Evolutionary conservation across 2,113 vertebrate species (phyloP).

Genomic region (Xiphophorus maculatus): DNA sequence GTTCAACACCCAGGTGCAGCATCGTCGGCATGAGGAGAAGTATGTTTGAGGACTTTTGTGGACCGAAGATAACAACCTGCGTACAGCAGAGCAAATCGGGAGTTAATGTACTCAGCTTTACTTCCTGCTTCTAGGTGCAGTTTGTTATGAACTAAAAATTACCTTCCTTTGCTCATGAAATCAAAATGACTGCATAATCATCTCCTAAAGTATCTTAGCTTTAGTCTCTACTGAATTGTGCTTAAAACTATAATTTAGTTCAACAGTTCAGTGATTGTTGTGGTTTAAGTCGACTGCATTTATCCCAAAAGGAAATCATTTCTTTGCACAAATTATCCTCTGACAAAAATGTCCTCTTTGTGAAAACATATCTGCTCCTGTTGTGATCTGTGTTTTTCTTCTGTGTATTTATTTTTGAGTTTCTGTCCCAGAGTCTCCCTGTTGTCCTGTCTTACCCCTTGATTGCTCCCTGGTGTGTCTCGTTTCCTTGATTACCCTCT

Average conservation of each 20-base stretch:
- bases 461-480: no score
- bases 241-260: neutral
- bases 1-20: conserved; percentile 67
- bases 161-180: conserved; percentile 27
- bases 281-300: neutral
- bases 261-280: neutral
- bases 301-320: no score
- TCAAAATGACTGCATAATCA: conserved; percentile 55
- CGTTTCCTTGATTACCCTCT: no score
- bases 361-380: no score
- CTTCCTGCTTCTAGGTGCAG: conserved; percentile 39
- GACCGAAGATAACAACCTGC: conserved; percentile 16
- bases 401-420: no score
- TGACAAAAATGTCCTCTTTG: no score
- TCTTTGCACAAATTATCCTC: no score
- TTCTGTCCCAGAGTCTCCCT: no score
- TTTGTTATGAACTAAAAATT: conserved; percentile 65
- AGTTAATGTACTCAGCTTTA: conserved; percentile 45
- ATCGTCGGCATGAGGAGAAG: conserved; percentile 37
- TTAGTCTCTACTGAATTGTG: neutral
- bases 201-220: conserved; percentile 27
- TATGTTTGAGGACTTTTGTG: conserved; percentile 45
- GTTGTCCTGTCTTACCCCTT: no score
- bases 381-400: no score
- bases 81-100: conserved; percentile 23